phyloP scores from a whole-genome alignment of 2,888 invertebrate genomes.

The Synanthedon myopaeformis region DNA sequence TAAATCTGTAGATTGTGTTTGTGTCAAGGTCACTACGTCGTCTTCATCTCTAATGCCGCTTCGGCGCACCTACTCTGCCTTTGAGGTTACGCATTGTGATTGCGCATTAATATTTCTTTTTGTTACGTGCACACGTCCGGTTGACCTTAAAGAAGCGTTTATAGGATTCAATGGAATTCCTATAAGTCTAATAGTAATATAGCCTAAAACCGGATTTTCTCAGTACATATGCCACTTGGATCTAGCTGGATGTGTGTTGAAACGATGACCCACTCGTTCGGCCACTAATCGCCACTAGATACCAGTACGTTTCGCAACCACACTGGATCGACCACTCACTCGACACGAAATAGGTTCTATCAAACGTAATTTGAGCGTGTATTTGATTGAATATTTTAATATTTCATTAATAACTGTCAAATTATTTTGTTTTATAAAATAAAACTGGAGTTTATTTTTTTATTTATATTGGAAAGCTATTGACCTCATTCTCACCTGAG shows the following conservation, averaged over 20 bases:
- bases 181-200: neutral
- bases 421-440: no score
- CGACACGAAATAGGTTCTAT: constrained; percentile 41
- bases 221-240: constrained; percentile 33
- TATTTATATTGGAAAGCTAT: no score
- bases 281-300: constrained; percentile 60
- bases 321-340: constrained; percentile 57
- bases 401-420: no score
- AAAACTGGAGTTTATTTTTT: no score
- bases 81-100: neutral
- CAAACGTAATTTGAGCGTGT: constrained; percentile 32
- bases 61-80: neutral
- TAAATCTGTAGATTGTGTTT: neutral
- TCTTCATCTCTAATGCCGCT: constrained; percentile 9
- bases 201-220: constrained; percentile 23
- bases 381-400: neutral
- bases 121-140: neutral
- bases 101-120: neutral
- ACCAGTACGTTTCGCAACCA: constrained; percentile 48
- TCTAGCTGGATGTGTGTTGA: constrained; percentile 45
- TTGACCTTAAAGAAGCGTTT: neutral
- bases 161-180: neutral
- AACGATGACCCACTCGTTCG: constrained; percentile 55
- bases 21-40: constrained; percentile 38
- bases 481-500: no score